Base-by-base conservation (phyloP, 2,797 vertebrate species). In the Trachurus trachurus region DNA sequence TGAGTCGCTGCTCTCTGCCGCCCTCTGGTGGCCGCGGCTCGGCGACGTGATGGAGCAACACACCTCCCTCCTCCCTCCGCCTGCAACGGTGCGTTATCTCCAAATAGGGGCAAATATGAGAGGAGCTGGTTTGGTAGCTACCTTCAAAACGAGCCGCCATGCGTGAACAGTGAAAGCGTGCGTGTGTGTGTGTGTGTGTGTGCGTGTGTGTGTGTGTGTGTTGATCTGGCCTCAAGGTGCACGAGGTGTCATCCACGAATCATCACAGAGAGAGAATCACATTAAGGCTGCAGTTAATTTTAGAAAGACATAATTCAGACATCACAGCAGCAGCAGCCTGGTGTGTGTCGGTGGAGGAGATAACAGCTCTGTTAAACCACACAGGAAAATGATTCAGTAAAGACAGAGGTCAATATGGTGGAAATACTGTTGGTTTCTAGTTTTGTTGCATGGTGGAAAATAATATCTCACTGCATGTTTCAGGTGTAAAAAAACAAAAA, bases 101-200 rank as follows among this genome's bases (percentile, higher is more conserved):
- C 93, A 94, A 93, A 94, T 94, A 93, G 88, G 92, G 93, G 83
- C 89, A 94, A 91, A 90, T 87, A 88, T 80, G 90, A 90, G 83
- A 59, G 84, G 83, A 59, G 84, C 78, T 79, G 59, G 77, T 88
- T 91, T 88, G 82, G 31, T 34, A 34, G 31, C 31, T 82, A 83
- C 72, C 81, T 75, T 74, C 37, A 78, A 78, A 87, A 79, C 31
- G 57, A 53, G 54, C 21, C 58, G 22, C 34, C 31, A 3, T 56
- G 52, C 10, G 73, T 34, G 60, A 2, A 40, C 10, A 12, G 19
- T 26, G 9, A 34, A 76, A 56, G 10, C 2, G n/a, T 19, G 50
- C n/a, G 42, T 54, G 10, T 1, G n/a, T n/a, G 45, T 21, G 42
- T 54, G 26, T 26, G 26, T 26, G 26, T 3, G 26, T 54, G 26